Base-by-base conservation (phyloP, 2,797 vertebrate genomes). In the Steatocranus sp. region DNA sequence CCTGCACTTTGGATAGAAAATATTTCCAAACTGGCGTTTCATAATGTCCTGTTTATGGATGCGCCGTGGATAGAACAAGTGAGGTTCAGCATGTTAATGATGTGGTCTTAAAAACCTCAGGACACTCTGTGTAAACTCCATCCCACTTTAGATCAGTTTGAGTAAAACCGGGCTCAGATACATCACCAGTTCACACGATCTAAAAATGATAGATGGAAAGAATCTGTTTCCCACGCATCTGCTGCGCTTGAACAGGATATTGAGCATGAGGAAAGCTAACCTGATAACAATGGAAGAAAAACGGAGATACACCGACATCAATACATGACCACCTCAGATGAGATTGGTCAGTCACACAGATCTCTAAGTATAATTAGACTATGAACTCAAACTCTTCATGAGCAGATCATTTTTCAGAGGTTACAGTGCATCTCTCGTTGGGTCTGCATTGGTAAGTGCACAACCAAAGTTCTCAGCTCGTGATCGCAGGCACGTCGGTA, bases 31-130 rank as follows among this genome's bases (percentile, higher is more conserved):
- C 51, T 4, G 11, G 68, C 48, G 3, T 78, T 70, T 79, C 54
- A 36, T 68, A 77, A 61, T 0, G 4, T 36, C 5, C 38, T 41
- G 46, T 79, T 78, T 54, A 61, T 63, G 11, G 83, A 46, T 23
- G 78, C 46, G 23, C 12, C 18, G 14, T 27, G 20, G 18, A 11
- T 10, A 61, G 51, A 38, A 7, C 8, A n/a, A 50, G 43, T 6
- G 18, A 14, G 32, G 15, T 20, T 78, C 77, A 30, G 76, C 38
- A 81, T 81, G 76, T 46, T 82, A 63, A 80, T 14, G 17, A 63
- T n/a, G 38, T 2, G 6, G 18, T 61, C 41, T 54, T 14, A 41
- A 18, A 75, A 58, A 75, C 66, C 38, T 76, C 48, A 49, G n/a
- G 25, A 75, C 25, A 50, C 50, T 3, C 6, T 8, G 20, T 2